A percentile compares a stretch with the other conserved stretches of the same genome.
phyloP scores from a whole-genome alignment of 2,113 vertebrate genomes.

The Passer domesticus region DNA sequence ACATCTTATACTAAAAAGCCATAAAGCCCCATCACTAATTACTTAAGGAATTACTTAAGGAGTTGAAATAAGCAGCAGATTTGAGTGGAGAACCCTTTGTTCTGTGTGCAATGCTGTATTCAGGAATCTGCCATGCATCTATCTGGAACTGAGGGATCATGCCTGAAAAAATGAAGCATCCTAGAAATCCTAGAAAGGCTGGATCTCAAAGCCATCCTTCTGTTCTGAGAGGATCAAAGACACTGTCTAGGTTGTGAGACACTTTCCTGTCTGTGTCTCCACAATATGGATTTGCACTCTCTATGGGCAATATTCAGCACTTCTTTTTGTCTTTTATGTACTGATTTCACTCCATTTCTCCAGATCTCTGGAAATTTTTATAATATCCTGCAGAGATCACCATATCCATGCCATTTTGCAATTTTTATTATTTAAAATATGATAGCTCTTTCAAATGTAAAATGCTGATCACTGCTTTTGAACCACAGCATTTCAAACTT shows the following conservation, averaged over 20 bases:
- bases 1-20: neutral
- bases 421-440: neutral
- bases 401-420: neutral
- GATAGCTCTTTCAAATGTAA: neutral
- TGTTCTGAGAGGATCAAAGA: neutral
- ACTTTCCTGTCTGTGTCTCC: neutral
- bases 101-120: neutral
- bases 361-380: neutral
- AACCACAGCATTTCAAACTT: neutral
- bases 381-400: neutral
- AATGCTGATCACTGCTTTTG: neutral
- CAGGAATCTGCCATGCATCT: neutral
- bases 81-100: neutral
- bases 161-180: neutral
- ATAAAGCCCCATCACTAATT: neutral
- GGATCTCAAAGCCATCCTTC: neutral
- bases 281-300: neutral
- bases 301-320: fast-evolving
- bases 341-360: neutral
- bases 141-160: neutral
- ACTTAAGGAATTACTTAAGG: neutral
- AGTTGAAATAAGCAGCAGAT: neutral
- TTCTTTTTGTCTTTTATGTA: neutral
- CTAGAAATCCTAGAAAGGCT: neutral
- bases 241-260: fast-evolving